Base-by-base conservation (phyloP, 2,113 vertebrate species). In the Upupa epops region DNA sequence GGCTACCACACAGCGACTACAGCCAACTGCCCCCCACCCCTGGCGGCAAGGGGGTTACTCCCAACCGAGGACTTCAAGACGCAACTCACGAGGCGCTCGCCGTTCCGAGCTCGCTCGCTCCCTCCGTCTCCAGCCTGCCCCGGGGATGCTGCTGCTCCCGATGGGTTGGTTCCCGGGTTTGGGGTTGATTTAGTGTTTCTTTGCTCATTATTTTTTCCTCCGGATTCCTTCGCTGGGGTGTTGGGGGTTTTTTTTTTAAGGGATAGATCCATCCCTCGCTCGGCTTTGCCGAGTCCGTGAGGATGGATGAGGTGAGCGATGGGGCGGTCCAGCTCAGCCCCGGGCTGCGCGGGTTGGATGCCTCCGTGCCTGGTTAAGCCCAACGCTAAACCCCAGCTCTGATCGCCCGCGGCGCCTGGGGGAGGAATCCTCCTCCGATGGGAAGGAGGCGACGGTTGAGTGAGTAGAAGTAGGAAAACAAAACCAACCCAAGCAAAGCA, bases 231-330 rank as follows among this genome's bases (percentile, higher is more conserved):
- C 40, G 40, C 11, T 42, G 40, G 40, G 40, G 40, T 42, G 40
- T 42, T 42, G n/a, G n/a, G n/a, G n/a, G n/a, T n/a, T n/a, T n/a
- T n/a, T n/a, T n/a, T n/a, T n/a, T n/a, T n/a, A n/a, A n/a, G n/a
- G n/a, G n/a, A n/a, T n/a, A n/a, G n/a, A n/a, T n/a, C n/a, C n/a
- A n/a, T n/a, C n/a, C n/a, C n/a, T n/a, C n/a, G n/a, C n/a, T n/a
- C 96, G 90, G 95, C 94, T 46, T 90, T 95, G 94, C 93, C 93
- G 94, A 90, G 87, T 93, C 93, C 93, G 96, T 93, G 77, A 84
- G 31, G 75, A 63, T 48, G 56, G 66, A 51, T 78, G 18, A 69
- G 83, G 29, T 71, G 36, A 89, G 75, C 24, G 7, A 19, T 48
- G n/a, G n/a, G 85, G n/a, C 88, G 74, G 88, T 88, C 75, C 22